These are phyloP conservation scores for Aelia acuminata DNA, from an alignment of 2,888 invertebrate genomes.

Conservation along the genomic window DNA sequence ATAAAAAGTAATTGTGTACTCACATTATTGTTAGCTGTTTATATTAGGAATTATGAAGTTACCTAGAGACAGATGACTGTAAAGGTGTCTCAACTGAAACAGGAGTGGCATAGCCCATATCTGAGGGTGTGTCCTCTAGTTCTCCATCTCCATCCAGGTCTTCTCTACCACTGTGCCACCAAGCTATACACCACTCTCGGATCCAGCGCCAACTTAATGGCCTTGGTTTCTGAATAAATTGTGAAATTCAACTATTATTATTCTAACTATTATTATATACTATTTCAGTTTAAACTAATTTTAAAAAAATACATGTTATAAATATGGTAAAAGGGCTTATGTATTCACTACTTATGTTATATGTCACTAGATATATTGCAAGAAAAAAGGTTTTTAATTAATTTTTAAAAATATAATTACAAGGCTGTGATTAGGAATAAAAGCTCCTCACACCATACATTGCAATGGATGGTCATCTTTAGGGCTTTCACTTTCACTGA, in stretches of 20 bases:
- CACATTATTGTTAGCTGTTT: no score
- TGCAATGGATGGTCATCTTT: no score
- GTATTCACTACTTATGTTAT: background rate
- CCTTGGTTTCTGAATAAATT: constrained; percentile 69
- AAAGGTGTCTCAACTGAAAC: constrained; percentile 90
- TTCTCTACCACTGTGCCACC: constrained; percentile 92
- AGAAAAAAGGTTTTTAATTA: no score
- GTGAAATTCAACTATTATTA: no score
- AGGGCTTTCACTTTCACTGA: no score
- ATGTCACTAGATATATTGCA: no score
- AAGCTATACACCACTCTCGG: constrained; percentile 84
- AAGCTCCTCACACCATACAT: no score
- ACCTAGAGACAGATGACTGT: constrained; percentile 84
- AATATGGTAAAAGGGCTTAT: background rate
- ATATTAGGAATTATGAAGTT: background rate
- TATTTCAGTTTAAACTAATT: background rate
- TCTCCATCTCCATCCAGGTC: constrained; percentile 85
- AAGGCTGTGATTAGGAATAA: no score
- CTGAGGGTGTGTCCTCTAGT: constrained; percentile 76
- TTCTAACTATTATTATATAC: background rate
- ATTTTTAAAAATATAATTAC: no score
- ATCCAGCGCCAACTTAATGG: constrained; percentile 74
- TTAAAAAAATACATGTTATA: background rate
- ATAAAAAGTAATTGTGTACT: no score
- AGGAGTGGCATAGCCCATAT: constrained; percentile 71